Percentiles rank a stretch among this genome's conserved stretches.
phyloP scores from a whole-genome alignment of 1,140 invertebrate species.

The Solenopsis invicta region DNA sequence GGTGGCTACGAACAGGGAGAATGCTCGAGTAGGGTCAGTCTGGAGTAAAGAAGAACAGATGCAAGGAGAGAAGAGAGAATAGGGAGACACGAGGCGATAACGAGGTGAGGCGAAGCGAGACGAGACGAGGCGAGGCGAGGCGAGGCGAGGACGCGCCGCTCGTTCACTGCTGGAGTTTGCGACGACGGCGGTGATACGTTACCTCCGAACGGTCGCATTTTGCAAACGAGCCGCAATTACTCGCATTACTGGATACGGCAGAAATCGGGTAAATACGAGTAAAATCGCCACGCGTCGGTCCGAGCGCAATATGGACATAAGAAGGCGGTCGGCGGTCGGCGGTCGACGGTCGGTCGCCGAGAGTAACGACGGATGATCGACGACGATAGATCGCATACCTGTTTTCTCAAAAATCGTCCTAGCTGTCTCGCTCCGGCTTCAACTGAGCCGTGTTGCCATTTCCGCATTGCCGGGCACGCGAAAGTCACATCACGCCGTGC shows the following conservation, averaged over 20 bases:
- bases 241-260: too few relatives aligned
- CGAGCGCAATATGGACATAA: constrained; percentile 63
- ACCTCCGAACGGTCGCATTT: background rate
- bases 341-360: background rate
- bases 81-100: background rate
- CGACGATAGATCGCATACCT: constrained; percentile 65
- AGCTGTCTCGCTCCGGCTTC: constrained; percentile 72
- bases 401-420: constrained; percentile 24
- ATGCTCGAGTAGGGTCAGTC: background rate
- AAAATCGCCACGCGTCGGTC: background rate
- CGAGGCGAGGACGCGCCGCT: background rate
- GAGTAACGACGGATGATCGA: constrained; percentile 53
- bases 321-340: background rate
- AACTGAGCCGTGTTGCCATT: constrained; percentile 83
- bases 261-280: background rate
- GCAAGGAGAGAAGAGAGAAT: background rate
- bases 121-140: background rate
- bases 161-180: background rate
- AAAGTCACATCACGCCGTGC: constrained; percentile 82
- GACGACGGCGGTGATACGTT: background rate
- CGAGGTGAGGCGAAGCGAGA: too few relatives aligned
- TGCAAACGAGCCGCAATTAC: too few relatives aligned
- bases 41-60: background rate
- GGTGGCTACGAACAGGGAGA: background rate
- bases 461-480: constrained; percentile 73